Evolutionary conservation across 2,888 invertebrate genomes (phyloP), one percentile per base, ranked within the genome.

Genomic region (Acrobasis suavella): DNA sequence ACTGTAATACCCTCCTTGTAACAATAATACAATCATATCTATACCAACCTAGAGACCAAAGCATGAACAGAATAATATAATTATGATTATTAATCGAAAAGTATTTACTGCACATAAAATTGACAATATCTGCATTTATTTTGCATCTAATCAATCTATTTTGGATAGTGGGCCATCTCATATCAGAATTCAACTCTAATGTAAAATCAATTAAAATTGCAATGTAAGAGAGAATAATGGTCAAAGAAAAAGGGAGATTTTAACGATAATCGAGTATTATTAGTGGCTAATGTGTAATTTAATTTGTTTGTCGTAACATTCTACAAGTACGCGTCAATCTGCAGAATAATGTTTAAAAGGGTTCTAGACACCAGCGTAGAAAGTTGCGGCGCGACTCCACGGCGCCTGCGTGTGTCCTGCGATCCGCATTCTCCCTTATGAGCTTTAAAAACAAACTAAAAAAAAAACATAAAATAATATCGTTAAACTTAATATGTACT

Each of bases 361-460:
- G 88, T 81, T 92, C 87, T 91, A 91, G 90, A 91, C 89, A 85
- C 83, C 80, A 84, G 78, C 82, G 92, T 92, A 92, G 92, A 92
- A 92, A 92, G 92, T 91, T 89, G 91, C 77, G 91, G 84, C 91
- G 91, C 91, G 91, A 90, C 92, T 85, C 76, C 68, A 73, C 81
- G 92, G 92, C 92, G 92, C 92, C 92, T 82, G 82, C 76, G 79
- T 74, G 77, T 83, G 89, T 92, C 92, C 92, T 91, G 91, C 87
- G 86, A 88, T 83, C 84, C 87, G 90, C 87, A 87, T 89, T 90
- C 88, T 85, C 85, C 88, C 85, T 85, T 80, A 78, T 79, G 81
- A 81, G 80, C 80, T 81, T 85, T 81, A 82, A 86, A 87, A 89
- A 81, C 81, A 81, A 82, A 86, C 77, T 79, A 87, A 87, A 79